Percentiles rank a stretch among this genome's conserved stretches.
phyloP scores from a whole-genome alignment of 2,113 vertebrate genomes.

The Cololabis saira region DNA sequence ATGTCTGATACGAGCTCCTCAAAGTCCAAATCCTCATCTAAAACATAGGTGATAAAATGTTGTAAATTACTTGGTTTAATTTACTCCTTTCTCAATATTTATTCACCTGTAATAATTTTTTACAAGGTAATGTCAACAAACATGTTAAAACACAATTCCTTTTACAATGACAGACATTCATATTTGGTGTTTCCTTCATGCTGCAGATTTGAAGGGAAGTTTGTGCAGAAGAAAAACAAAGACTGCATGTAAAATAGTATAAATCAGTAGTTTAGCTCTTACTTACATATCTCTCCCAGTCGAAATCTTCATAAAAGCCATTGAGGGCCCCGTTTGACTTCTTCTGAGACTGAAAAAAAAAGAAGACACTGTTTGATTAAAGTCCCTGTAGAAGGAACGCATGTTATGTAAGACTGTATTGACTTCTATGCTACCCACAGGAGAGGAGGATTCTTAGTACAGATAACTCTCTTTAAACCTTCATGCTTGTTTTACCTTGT shows the following conservation, averaged over 20 bases:
- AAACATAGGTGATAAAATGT: too few relatives aligned
- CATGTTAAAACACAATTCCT: neutral
- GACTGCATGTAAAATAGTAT: neutral
- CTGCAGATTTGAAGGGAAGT: accelerated
- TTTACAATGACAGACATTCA: slow-evolving; percentile 12
- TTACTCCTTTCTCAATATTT: too few relatives aligned
- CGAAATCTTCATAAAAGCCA: slow-evolving; percentile 96
- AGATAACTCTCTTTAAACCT: too few relatives aligned
- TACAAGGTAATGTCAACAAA: neutral
- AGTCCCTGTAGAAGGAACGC: slow-evolving; percentile 4
- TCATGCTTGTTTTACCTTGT: too few relatives aligned
- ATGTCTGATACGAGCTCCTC: neutral
- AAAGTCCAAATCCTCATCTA: neutral
- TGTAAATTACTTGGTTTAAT: too few relatives aligned
- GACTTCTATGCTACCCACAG: neutral
- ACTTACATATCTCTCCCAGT: slow-evolving; percentile 99
- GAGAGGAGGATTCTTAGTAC: too few relatives aligned
- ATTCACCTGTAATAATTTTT: neutral
- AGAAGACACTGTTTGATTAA: slow-evolving; percentile 27
- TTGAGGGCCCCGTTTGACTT: slow-evolving; percentile 94
- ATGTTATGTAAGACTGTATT: neutral
- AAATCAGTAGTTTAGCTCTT: slow-evolving; percentile 10
- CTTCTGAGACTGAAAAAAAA: slow-evolving; percentile 82
- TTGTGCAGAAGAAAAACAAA: neutral
- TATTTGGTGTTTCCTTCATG: neutral